Evolutionary conservation across 2,797 vertebrate genomes (phyloP).

Genomic region (Macroramphosus scolopax): DNA sequence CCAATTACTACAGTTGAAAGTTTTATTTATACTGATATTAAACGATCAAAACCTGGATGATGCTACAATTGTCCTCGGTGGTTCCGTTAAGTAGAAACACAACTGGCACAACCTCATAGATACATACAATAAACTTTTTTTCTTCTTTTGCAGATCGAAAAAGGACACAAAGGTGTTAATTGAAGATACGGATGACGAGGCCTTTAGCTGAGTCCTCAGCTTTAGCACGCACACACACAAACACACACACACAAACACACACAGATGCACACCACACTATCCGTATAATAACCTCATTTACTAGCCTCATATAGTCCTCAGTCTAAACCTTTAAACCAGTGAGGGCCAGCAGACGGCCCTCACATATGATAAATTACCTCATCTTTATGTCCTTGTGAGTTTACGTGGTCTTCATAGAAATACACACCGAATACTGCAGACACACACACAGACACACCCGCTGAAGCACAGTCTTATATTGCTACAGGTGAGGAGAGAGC

Average conservation of each 20-base stretch:
- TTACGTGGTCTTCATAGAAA: constrained; percentile 56
- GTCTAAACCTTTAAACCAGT: constrained; percentile 33
- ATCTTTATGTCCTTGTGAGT: constrained; percentile 26
- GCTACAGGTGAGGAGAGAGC: constrained; percentile 38
- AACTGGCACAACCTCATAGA: too few relatives aligned
- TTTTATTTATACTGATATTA: too few relatives aligned
- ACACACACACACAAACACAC: constrained; percentile 41
- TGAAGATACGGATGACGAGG: constrained; percentile 96
- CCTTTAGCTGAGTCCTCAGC: constrained; percentile 84
- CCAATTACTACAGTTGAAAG: too few relatives aligned
- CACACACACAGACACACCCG: constrained; percentile 36
- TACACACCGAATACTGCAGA: constrained; percentile 44
- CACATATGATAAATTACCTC: constrained; percentile 48
- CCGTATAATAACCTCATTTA: constrained; percentile 53
- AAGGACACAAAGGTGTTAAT: constrained; percentile 97
- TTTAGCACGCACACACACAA: constrained; percentile 13
- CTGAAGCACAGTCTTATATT: constrained; percentile 67
- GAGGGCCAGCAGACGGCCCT: constrained; percentile 18
- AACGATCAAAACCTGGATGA: too few relatives aligned
- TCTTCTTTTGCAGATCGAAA: constrained; percentile 82
- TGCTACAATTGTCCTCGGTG: too few relatives aligned
- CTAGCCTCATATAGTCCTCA: constrained; percentile 28
- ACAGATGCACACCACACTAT: constrained; percentile 28
- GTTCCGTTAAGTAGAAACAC: too few relatives aligned
- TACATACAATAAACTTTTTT: too few relatives aligned